Percentiles rank a stretch among this genome's conserved stretches.
Conservation (phyloP, 2,888 invertebrate species). For the Selenia dentaria region DNA sequence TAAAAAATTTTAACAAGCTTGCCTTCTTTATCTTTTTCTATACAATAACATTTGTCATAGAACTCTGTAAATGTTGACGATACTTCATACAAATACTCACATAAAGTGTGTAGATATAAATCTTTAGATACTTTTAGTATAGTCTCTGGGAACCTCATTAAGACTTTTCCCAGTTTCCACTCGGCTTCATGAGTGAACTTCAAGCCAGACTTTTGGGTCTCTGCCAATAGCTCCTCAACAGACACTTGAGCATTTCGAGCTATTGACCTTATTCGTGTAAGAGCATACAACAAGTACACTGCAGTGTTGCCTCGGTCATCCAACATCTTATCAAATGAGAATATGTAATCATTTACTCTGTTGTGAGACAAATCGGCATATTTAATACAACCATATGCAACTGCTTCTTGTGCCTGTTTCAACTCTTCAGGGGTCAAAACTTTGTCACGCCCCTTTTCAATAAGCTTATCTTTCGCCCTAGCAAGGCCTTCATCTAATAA, state of each 20-base stretch:
- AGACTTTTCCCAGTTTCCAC: slow-evolving; percentile 95
- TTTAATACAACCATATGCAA: slow-evolving; percentile 99
- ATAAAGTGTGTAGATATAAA: slow-evolving; percentile 93
- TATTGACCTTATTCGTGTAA: slow-evolving; percentile 96
- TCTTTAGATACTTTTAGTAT: slow-evolving; percentile 92
- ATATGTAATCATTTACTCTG: slow-evolving; percentile 96
- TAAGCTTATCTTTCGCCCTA: slow-evolving; percentile 91
- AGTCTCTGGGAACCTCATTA: slow-evolving; percentile 94
- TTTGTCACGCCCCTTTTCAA: slow-evolving; percentile 94
- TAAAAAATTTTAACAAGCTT: slow-evolving; percentile 93
- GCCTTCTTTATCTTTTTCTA: slow-evolving; percentile 95
- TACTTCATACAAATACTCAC: slow-evolving; percentile 98
- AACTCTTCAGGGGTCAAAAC: slow-evolving; percentile 93
- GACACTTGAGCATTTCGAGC: slow-evolving; percentile 91
- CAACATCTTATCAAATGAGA: slow-evolving; percentile 99
- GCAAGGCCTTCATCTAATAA: slow-evolving; percentile 96
- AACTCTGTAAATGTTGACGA: slow-evolving; percentile 98
- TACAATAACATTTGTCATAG: slow-evolving; percentile 98
- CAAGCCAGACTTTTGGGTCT: slow-evolving; percentile 85
- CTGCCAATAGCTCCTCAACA: slow-evolving; percentile 84
- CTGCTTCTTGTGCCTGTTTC: slow-evolving; percentile 92
- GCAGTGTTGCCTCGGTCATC: slow-evolving; percentile 99
- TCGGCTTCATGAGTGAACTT: slow-evolving; percentile 95
- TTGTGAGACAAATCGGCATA: slow-evolving; percentile 98
- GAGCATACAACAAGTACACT: slow-evolving; percentile 97